Percentiles rank a stretch among this genome's conserved stretches.
Conservation (phyloP, 2,888 invertebrate genomes). For the Seladonia tumulorum region DNA sequence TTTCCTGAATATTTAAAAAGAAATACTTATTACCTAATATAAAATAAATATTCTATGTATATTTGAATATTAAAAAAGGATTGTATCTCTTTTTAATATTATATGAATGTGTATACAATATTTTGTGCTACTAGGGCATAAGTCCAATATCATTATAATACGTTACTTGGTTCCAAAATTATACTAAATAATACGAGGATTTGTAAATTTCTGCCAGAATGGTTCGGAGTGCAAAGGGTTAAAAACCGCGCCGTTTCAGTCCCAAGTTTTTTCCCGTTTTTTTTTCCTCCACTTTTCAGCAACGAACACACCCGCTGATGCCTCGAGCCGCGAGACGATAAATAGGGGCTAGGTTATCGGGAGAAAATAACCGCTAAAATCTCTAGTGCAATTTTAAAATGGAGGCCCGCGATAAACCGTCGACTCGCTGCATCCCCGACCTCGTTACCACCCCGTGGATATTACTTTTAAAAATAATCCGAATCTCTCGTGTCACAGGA, state of each 20-base stretch:
- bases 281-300: neutral
- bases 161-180: too few relatives aligned
- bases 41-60: too few relatives aligned
- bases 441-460: neutral
- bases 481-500: neutral
- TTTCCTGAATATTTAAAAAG: too few relatives aligned
- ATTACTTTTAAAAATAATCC: neutral
- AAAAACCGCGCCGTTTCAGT: conserved; percentile 1
- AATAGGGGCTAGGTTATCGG: conserved; percentile 47
- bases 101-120: too few relatives aligned
- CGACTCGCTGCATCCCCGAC: neutral
- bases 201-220: too few relatives aligned
- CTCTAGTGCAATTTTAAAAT: neutral
- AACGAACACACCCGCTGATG: neutral
- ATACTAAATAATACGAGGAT: too few relatives aligned
- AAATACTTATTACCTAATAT: too few relatives aligned
- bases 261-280: neutral
- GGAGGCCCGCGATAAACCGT: neutral
- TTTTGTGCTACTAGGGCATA: too few relatives aligned
- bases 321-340: conserved; percentile 29
- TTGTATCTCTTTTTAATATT: too few relatives aligned
- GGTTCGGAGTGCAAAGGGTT: too few relatives aligned
- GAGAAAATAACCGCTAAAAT: conserved; percentile 25
- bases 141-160: too few relatives aligned
- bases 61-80: too few relatives aligned